These are phyloP conservation scores for Sparus aurata DNA, from an alignment of 2,797 vertebrate genomes.

Conservation along the genomic window DNA sequence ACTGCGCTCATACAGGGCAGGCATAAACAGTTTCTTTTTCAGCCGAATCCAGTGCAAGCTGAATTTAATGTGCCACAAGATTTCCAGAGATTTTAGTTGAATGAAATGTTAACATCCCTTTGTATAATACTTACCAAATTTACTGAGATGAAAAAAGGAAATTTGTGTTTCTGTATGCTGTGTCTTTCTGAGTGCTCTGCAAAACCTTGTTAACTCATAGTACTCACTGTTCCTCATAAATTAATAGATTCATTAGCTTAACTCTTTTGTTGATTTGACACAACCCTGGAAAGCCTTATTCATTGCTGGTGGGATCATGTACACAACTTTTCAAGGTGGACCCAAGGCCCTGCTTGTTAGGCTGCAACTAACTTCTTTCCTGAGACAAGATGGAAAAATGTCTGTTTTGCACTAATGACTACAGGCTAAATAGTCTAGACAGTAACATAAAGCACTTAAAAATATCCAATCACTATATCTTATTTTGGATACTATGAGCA, in stretches of 20 bases:
- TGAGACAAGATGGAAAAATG: background rate
- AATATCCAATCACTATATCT: background rate
- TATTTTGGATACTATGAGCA: background rate
- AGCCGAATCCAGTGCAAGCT: background rate
- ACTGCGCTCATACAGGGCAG: background rate
- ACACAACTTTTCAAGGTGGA: background rate
- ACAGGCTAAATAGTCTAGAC: background rate
- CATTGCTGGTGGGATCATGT: background rate
- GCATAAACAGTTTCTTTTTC: background rate
- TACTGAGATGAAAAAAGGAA: background rate
- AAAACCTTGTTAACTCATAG: background rate
- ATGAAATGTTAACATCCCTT: background rate
- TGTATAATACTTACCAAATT: background rate
- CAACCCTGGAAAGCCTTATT: background rate
- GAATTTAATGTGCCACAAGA: slow-evolving; percentile 1
- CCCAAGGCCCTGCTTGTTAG: background rate
- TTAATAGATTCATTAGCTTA: background rate
- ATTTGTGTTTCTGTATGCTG: background rate
- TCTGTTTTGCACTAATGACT: background rate
- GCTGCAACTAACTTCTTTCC: background rate
- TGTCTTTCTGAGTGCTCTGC: background rate
- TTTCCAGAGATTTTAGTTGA: background rate
- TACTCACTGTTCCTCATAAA: background rate
- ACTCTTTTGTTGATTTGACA: background rate
- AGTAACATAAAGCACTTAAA: background rate